phyloP scores from a whole-genome alignment of 2,888 invertebrate species.

The Harpalus rubripes region DNA sequence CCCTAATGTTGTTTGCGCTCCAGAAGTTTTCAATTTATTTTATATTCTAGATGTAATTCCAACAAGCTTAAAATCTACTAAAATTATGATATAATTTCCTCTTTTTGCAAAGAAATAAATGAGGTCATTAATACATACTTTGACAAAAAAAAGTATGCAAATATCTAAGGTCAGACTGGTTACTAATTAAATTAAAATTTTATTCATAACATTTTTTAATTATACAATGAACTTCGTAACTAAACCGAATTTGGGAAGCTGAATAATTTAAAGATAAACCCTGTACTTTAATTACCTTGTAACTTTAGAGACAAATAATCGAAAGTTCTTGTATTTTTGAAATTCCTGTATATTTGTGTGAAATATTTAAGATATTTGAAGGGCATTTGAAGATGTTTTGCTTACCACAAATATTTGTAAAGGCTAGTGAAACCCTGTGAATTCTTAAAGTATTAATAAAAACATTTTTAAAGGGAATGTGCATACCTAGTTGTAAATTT shows the following conservation, averaged over 20 bases:
- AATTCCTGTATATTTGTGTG: no score
- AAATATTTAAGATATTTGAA: no score
- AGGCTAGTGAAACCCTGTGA: no score
- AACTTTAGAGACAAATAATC: background rate
- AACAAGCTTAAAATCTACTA: background rate
- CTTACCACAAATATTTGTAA: no score
- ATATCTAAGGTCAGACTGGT: constrained; percentile 14
- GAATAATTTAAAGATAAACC: background rate
- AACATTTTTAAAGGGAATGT: no score
- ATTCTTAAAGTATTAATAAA: no score
- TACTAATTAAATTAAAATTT: constrained; percentile 7
- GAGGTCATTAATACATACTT: background rate
- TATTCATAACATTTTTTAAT: background rate
- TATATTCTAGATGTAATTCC: background rate
- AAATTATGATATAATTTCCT: constrained; percentile 24
- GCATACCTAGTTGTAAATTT: no score
- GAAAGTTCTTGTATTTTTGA: background rate
- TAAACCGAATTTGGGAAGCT: background rate
- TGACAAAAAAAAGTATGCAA: constrained; percentile 42
- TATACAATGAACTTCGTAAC: background rate
- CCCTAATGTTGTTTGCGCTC: background rate
- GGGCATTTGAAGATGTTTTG: no score
- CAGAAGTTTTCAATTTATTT: constrained; percentile 15
- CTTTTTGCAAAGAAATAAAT: constrained; percentile 25
- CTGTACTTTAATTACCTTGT: background rate